Percentiles rank a stretch among this genome's conserved stretches.
These are phyloP conservation scores for Arctia plantaginis DNA, from an alignment of 2,888 invertebrate genomes.

Conservation along the genomic window DNA sequence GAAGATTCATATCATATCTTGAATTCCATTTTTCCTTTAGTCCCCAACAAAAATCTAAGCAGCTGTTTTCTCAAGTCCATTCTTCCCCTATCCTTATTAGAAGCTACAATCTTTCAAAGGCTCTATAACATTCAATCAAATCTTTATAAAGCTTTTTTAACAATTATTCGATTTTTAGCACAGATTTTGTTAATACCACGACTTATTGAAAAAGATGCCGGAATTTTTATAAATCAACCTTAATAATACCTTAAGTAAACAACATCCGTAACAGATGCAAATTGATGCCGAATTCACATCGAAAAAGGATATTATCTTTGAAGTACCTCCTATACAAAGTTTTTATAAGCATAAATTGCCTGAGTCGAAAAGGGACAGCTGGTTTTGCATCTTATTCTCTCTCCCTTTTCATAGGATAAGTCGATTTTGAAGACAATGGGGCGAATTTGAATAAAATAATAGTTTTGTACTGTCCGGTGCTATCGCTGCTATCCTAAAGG, in stretches of 20 bases:
- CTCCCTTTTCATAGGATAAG: conserved; percentile 56
- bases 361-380: conserved; percentile 35
- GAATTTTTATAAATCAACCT: conserved; percentile 29
- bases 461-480: conserved; percentile 69
- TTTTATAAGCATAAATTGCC: conserved; percentile 45
- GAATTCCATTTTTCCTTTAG: background rate
- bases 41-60: background rate
- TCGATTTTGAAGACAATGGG: conserved; percentile 63
- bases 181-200: conserved; percentile 12
- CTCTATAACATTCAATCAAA: conserved; percentile 4
- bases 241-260: conserved; percentile 27
- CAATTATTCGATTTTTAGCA: background rate
- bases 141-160: conserved; percentile 10
- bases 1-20: background rate
- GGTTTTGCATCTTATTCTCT: conserved; percentile 31
- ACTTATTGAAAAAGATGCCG: conserved; percentile 10
- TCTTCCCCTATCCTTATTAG: background rate
- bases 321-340: conserved; percentile 42
- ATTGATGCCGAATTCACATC: conserved; percentile 28
- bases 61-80: background rate
- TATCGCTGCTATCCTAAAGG: conserved; percentile 53
- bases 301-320: conserved; percentile 44
- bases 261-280: conserved; percentile 32
- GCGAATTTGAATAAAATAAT: conserved; percentile 80
- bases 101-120: background rate